Percentiles rank a stretch among this genome's conserved stretches.
Conservation (phyloP, 2,888 invertebrate genomes). For the Odontocerum albicorne region DNA sequence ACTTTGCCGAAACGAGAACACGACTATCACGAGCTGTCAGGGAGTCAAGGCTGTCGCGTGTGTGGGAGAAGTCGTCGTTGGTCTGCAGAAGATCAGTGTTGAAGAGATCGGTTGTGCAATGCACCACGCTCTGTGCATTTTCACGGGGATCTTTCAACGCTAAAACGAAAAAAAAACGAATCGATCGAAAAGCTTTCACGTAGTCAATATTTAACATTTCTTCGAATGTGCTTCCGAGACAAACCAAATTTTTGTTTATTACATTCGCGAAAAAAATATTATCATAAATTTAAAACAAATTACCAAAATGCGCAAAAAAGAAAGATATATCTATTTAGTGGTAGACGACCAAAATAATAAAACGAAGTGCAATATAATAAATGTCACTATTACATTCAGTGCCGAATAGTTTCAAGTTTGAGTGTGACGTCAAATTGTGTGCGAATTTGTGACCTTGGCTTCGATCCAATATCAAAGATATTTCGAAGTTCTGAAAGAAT, state of each 20-base stretch:
- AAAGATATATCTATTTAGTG: too few relatives aligned
- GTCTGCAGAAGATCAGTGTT: too few relatives aligned
- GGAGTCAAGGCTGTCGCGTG: not conserved
- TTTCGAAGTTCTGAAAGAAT: slow-evolving; percentile 8
- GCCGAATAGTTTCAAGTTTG: slow-evolving; percentile 8
- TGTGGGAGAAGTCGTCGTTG: not conserved
- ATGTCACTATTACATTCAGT: not conserved
- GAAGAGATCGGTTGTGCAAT: not conserved
- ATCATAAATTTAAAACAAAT: too few relatives aligned
- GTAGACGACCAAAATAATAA: too few relatives aligned
- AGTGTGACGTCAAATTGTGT: slow-evolving; percentile 20
- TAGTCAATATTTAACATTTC: too few relatives aligned
- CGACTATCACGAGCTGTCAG: slow-evolving; percentile 20
- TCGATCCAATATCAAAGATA: slow-evolving; percentile 29
- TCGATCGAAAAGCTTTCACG: too few relatives aligned
- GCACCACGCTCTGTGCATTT: slow-evolving; percentile 7
- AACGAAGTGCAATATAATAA: not conserved
- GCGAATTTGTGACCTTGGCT: slow-evolving; percentile 35
- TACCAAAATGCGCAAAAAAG: too few relatives aligned
- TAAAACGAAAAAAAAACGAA: slow-evolving; percentile 1
- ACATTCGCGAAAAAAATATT: too few relatives aligned
- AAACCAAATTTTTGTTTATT: too few relatives aligned
- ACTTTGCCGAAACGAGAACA: slow-evolving; percentile 26
- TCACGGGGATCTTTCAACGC: slow-evolving; percentile 7
- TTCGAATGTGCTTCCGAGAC: too few relatives aligned